Evolutionary conservation across 2,113 vertebrate genomes (phyloP), one percentile per base, ranked within the genome.

Genomic region (Speoplatyrhinus poulsoni): DNA sequence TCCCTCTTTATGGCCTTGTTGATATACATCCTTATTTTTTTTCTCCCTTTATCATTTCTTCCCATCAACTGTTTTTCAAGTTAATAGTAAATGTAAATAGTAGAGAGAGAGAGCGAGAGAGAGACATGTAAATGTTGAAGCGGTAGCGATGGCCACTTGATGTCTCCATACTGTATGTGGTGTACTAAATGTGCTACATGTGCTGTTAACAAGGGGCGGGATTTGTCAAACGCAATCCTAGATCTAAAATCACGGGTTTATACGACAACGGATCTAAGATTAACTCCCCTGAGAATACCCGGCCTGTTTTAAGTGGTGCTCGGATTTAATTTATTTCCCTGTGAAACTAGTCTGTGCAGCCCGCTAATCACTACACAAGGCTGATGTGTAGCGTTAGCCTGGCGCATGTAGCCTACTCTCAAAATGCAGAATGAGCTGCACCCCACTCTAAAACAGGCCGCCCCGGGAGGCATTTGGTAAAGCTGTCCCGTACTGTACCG

Each of bases 1-100:
- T 8, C 36, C 4, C 36, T 70, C 16, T 58, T 52, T 67, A 75
- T 70, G 75, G 70, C 75, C 76, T 77, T 75, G 77, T 83, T 85
- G 78, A 5, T 80, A 80, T 67, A 26, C 26, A 2, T 76, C 13
- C 52, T 54, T 26, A 26, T 26, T 26, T 26, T 26, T 26, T 26
- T 26, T 26, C 26, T 26, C 26, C 26, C 26, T 26, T 26, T 26
- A 26, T 33, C 8, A n/a, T 33, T 56, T 1, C 19, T 46, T 13
- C 36, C 60, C 49, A 4, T 26, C 3, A 13, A 11, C 52, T 54
- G n/a, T 15, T 1, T 54, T 15, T 54, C 52, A 54, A 54, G 12
- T n/a, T 54, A 54, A 54, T 64, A 41, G 36, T 41, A 41, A 7
- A 41, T 41, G 7, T 11, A 63, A 26, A 26, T 26, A 26, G 26